Conservation (phyloP, 2,888 invertebrate genomes). For the Carcina quercana region DNA sequence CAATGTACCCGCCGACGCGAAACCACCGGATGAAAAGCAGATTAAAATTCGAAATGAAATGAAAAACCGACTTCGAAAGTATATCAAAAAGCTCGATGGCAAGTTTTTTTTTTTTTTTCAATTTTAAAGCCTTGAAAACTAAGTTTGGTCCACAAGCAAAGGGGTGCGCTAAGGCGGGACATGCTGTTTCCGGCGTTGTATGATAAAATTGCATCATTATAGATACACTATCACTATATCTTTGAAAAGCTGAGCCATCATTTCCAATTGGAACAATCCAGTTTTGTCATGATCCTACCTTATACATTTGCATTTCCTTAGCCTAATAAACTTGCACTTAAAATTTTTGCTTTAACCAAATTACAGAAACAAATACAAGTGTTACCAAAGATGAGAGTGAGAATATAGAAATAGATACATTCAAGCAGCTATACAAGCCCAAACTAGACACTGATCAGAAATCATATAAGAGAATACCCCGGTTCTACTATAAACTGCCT, state of each 20-base stretch:
- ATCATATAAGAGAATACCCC: conserved; percentile 78
- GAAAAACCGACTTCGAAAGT: conserved; percentile 63
- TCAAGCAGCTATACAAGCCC: conserved; percentile 71
- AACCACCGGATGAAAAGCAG: conserved; percentile 30
- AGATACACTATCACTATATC: no score
- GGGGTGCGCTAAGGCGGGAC: no score
- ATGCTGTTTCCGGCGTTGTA: no score
- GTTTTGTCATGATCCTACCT: not conserved
- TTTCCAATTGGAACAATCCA: no score
- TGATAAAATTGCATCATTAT: no score
- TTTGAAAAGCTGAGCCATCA: no score
- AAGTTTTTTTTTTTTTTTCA: conserved; percentile 18
- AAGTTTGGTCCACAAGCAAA: no score
- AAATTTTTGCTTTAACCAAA: no score
- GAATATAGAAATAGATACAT: conserved; percentile 69
- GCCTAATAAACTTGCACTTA: not conserved
- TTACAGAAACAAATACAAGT: conserved; percentile 48
- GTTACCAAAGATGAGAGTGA: conserved; percentile 58
- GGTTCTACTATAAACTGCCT: conserved; percentile 85
- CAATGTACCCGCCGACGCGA: conserved; percentile 28
- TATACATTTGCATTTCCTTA: not conserved
- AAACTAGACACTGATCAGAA: conserved; percentile 57
- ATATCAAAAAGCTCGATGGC: conserved; percentile 69
- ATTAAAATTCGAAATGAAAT: conserved; percentile 50
- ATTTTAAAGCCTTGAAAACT: no score